These are phyloP conservation scores for Drosophila willistoni DNA, from an alignment of 1,140 invertebrate genomes.

Conservation along the genomic window DNA sequence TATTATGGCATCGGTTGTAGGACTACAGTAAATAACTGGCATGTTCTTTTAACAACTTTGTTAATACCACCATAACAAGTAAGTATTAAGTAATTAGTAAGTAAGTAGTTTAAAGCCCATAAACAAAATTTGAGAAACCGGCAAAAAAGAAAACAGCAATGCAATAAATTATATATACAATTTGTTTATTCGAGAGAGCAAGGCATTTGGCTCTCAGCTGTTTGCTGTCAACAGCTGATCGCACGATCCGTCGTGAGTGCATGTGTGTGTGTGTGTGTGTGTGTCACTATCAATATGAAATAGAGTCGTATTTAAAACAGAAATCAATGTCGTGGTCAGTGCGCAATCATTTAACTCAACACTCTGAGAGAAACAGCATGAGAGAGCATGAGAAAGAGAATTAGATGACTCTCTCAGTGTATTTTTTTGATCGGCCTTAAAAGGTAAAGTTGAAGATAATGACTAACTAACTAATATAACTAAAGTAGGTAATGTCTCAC, in stretches of 20 bases:
- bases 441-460: constrained; percentile 3
- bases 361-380: background rate
- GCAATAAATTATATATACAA: constrained; percentile 3
- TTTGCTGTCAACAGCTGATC: constrained; percentile 19
- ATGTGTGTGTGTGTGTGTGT: constrained; percentile 26
- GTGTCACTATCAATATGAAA: constrained; percentile 14
- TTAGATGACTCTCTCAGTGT: too few species aligned
- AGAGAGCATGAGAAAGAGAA: constrained; percentile 5
- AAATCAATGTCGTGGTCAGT: constrained; percentile 42
- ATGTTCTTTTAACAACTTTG: too few species aligned
- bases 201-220: constrained; percentile 22
- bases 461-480: background rate
- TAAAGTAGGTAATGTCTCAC: background rate
- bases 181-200: constrained; percentile 51
- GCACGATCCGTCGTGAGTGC: background rate
- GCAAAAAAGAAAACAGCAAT: constrained; percentile 30
- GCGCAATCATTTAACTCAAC: background rate
- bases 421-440: background rate
- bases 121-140: constrained; percentile 28
- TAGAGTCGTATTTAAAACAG: constrained; percentile 7
- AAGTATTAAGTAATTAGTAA: too few species aligned
- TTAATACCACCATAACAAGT: too few species aligned
- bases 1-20: constrained; percentile 36
- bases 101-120: background rate
- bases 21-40: background rate